These are phyloP conservation scores for Drosophila mettleri DNA, from an alignment of 2,888 invertebrate genomes.

Conservation along the genomic window DNA sequence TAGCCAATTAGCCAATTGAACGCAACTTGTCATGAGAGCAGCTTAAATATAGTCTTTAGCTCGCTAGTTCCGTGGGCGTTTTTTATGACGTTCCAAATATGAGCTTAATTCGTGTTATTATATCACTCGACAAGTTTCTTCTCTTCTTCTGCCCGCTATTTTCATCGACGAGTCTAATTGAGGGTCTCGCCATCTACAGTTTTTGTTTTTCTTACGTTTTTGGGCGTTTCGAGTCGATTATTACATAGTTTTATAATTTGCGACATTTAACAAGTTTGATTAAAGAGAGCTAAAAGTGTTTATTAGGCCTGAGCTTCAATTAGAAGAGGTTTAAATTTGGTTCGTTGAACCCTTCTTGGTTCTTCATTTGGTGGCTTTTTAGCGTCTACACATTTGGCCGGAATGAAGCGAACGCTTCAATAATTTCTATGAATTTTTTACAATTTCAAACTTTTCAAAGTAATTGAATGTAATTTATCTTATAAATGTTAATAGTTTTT, in stretches of 20 bases:
- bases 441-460: too few relatives aligned
- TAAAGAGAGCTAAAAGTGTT: conserved; percentile 31
- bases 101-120: conserved; percentile 65
- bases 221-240: conserved; percentile 51
- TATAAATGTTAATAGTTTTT: too few relatives aligned
- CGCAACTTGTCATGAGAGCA: conserved; percentile 25
- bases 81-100: conserved; percentile 62
- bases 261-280: conserved; percentile 22
- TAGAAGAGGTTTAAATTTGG: conserved; percentile 31
- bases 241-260: conserved; percentile 42
- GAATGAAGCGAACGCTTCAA: too few relatives aligned
- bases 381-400: too few relatives aligned
- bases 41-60: conserved; percentile 37
- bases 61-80: conserved; percentile 45
- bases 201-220: conserved; percentile 24
- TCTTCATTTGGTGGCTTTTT: not conserved
- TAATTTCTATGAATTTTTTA: too few relatives aligned
- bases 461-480: too few relatives aligned
- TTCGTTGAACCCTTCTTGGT: conserved; percentile 41
- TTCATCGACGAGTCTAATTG: conserved; percentile 53
- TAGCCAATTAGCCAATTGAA: conserved; percentile 45
- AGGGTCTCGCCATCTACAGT: conserved; percentile 9
- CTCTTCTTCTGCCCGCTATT: not conserved
- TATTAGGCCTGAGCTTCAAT: conserved; percentile 16
- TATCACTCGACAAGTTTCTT: conserved; percentile 19